Evolutionary conservation across 2,797 vertebrate genomes (phyloP), one percentile per base, ranked within the genome.

Genomic region (Smutsia temminckii): DNA sequence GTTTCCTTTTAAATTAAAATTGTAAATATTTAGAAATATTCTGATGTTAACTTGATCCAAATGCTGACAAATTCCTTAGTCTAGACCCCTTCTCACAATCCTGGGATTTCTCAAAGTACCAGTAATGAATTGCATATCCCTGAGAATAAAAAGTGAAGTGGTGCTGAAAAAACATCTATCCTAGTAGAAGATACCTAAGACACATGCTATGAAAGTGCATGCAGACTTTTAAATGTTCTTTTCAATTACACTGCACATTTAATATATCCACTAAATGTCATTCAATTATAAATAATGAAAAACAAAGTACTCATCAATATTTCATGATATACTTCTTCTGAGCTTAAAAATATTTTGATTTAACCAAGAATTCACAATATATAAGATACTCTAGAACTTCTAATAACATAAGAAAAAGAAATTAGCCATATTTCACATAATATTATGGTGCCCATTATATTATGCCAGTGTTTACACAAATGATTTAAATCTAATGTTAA

Each of bases 11-110:
- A 75, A 87, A 34, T 51, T 74, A 75, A 75, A 81, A 68, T 68
- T 16, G 72, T 66, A 81, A 81, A 34, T 64, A 84, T 59, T 57
- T 27, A 59, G n/a, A 6, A 87, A 59, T 40, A 66, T 80, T 64
- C 46, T 87, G 66, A 87, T 10, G 14, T 74, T 74, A 59, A 64
- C 40, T 81, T 91, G 13, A 86, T 80, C 32, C 91, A 91, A 91
- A 66, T 91, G 46, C 1, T 78, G 34, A 46, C 37, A 34, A 61
- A 46, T 29, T 29, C 29, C 21, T 55, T 94, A 74, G 57, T 51
- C 20, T 87, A 25, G 46, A 57, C 10, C 11, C 11, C 49, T 74
- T 72, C 20, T 72, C 27, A 63, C 32, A 51, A n/a, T 59, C 40
- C 20, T 23, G 8, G 3, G 10, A 18, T 53, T 25, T 49, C 21